phyloP scores from a whole-genome alignment of 2,888 invertebrate genomes.

The Dione vanillae region DNA sequence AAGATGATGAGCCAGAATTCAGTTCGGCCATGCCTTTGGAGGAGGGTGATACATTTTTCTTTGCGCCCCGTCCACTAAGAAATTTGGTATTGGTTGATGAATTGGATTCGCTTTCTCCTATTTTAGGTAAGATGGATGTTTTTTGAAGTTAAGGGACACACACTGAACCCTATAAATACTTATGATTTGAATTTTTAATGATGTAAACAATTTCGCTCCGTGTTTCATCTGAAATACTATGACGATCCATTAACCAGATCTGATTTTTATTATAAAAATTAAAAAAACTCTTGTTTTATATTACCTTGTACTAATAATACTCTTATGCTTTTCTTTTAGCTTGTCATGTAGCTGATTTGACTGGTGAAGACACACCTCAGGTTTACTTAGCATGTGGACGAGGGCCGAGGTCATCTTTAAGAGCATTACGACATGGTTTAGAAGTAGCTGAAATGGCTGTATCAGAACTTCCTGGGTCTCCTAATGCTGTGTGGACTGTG shows the following conservation, averaged over 20 bases:
- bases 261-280: conserved; percentile 55
- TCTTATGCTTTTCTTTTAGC: conserved; percentile 78
- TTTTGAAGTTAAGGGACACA: too few relatives aligned
- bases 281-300: not conserved
- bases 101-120: conserved; percentile 97
- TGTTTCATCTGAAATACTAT: conserved; percentile 86
- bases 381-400: conserved; percentile 98
- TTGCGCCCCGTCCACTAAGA: conserved; percentile 95
- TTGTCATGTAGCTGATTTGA: conserved; percentile 95
- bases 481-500: conserved; percentile 99
- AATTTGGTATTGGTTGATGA: conserved; percentile 99
- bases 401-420: conserved; percentile 96
- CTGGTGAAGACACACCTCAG: conserved; percentile 99
- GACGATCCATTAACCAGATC: conserved; percentile 82
- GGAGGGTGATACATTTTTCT: conserved; percentile 99
- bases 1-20: conserved; percentile 99
- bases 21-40: conserved; percentile 99
- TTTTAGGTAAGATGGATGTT: conserved; percentile 86
- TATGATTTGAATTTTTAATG: conserved; percentile 66
- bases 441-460: conserved; percentile 99
- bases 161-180: too few relatives aligned
- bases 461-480: conserved; percentile 99
- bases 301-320: conserved; percentile 15
- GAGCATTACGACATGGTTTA: conserved; percentile 97
- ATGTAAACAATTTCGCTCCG: conserved; percentile 80